Percentiles rank a stretch among this genome's conserved stretches.
These are phyloP conservation scores for Radopholus similis DNA, from an alignment of 1,140 invertebrate species.

Conservation along the genomic window DNA sequence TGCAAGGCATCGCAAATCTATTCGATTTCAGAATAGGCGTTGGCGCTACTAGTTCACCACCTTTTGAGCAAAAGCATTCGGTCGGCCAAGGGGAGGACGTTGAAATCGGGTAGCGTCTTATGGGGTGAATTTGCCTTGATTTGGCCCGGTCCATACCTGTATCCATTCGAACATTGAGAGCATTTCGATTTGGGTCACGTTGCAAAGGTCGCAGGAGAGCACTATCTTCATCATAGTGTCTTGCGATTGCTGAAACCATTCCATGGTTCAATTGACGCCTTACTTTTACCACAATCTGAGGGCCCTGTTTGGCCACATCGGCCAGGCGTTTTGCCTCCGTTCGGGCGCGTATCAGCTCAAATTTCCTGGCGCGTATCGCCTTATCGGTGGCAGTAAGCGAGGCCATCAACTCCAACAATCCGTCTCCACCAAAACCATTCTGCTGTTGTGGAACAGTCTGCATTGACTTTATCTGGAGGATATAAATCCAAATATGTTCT, in stretches of 20 bases:
- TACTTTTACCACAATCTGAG: not conserved
- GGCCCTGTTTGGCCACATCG: constrained; percentile 20
- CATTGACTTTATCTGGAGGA: too few relatives aligned
- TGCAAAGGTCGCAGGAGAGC: constrained; percentile 34
- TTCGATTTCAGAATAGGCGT: not conserved
- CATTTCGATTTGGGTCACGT: constrained; percentile 42
- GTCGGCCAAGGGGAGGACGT: constrained; percentile 22
- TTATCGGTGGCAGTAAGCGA: constrained; percentile 35
- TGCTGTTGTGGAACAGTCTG: too few relatives aligned
- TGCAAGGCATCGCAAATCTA: constrained; percentile 38
- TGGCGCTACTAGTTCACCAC: constrained; percentile 1
- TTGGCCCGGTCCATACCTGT: not conserved
- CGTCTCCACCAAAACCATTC: too few relatives aligned
- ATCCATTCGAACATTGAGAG: constrained; percentile 41
- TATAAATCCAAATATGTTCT: too few relatives aligned
- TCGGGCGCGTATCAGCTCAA: constrained; percentile 35
- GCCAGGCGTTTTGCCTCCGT: constrained; percentile 41
- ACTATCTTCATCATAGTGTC: constrained; percentile 33
- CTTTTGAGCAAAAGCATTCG: constrained; percentile 40
- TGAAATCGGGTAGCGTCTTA: constrained; percentile 36
- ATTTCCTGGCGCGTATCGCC: constrained; percentile 36
- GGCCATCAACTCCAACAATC: constrained; percentile 32
- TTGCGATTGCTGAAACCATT: not conserved
- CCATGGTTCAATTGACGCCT: not conserved
- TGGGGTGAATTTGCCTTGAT: too few relatives aligned